Conservation (phyloP, 1,140 invertebrate genomes). For the fruit fly (Drosophila melanogaster) region DNA sequence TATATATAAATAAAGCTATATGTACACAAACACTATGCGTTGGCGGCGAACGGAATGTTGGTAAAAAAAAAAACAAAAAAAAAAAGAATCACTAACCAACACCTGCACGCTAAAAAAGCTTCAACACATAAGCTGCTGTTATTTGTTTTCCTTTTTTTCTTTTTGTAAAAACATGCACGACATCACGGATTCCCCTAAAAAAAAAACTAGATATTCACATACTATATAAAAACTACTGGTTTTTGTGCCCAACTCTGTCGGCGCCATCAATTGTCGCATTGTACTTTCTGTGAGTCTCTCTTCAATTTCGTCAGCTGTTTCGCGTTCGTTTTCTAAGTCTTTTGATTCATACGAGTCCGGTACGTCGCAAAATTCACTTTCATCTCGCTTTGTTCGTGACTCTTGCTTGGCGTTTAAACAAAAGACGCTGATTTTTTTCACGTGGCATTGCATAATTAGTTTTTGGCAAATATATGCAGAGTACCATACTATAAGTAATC, state of each 20-base stretch:
- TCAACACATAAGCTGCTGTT: constrained; percentile 3
- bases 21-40: constrained; percentile 41
- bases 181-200: constrained; percentile 59
- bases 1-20: constrained; percentile 28
- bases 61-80: constrained; percentile 27
- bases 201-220: constrained; percentile 29
- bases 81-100: constrained; percentile 19
- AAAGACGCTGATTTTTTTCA: constrained; percentile 29
- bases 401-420: constrained; percentile 43
- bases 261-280: constrained; percentile 57
- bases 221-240: constrained; percentile 7
- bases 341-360: constrained; percentile 46
- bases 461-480: constrained; percentile 10
- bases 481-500: background rate
- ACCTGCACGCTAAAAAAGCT: constrained; percentile 43
- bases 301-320: constrained; percentile 32
- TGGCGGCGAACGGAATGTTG: constrained; percentile 63
- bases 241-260: constrained; percentile 8
- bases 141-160: constrained; percentile 26
- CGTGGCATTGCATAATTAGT: constrained; percentile 31
- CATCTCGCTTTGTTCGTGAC: constrained; percentile 58
- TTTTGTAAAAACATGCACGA: constrained; percentile 51
- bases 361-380: constrained; percentile 54
- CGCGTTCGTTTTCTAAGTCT: constrained; percentile 73
- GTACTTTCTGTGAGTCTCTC: constrained; percentile 24